Evolutionary conservation across 2,797 vertebrate species (phyloP), one percentile per base, ranked within the genome.

Genomic region (Liparis tanakae): DNA sequence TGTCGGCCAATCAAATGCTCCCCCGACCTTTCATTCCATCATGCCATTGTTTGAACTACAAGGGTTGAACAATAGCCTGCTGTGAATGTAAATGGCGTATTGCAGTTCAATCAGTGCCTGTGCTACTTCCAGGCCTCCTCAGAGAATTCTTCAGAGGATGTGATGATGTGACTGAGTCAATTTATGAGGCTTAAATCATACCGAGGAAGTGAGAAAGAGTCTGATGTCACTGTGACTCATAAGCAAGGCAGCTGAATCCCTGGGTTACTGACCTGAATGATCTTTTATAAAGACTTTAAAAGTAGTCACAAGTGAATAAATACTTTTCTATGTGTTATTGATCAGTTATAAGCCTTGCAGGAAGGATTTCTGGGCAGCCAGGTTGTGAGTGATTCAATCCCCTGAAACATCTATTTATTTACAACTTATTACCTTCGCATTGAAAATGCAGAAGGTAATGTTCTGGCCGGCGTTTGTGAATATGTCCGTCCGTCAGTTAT

Each of bases 1-100:
- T 59, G 64, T 79, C 64, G 54, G 83, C 93, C 91, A 95, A 93
- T 94, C 92, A 70, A 82, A 84, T 83, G 88, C 79, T 87, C 60
- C 12, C 65, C 68, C 89, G 85, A 92, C 89, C 90, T 91, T 94
- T 93, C 81, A 80, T 82, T 85, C 76, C 76, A 90, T 91, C 83
- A 74, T 72, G 75, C 90, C 86, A 94, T 95, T 95, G 93, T 95
- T 92, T 91, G 56, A 76, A 67, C 77, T 72, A 46, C 73, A 82
- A 76, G 66, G 70, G 78, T 89, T 76, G 86, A 74, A 94, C 92
- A 94, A 94, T 93, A 76, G 84, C 81, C 88, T 1, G 85, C 79
- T 80, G 86, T 72, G 84, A 79, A 82, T 41, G 72, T 57, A 79
- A 88, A 68, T 80, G 87, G 58, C 91, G 84, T 86, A 88, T 85